Percentiles rank a stretch among this genome's conserved stretches.
Conservation (phyloP, 2,797 vertebrate genomes). For the Anguilla obscura region DNA sequence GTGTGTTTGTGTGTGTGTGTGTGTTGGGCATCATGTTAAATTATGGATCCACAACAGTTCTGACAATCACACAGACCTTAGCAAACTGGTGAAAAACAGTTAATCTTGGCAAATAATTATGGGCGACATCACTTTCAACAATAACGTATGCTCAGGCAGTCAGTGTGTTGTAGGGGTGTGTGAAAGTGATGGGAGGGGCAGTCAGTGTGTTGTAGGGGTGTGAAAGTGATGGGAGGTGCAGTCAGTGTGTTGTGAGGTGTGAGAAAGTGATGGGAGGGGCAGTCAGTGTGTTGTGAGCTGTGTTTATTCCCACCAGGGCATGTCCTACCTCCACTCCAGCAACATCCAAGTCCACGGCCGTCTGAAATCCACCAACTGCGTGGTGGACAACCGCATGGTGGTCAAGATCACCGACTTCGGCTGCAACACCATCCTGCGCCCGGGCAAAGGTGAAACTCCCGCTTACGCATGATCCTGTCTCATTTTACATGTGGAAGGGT, state of each 20-base stretch:
- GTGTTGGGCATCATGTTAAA: background rate
- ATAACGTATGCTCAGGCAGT: background rate
- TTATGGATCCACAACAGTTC: background rate
- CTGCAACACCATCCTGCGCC: conserved; percentile 84
- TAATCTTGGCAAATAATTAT: background rate
- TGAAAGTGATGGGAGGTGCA: background rate
- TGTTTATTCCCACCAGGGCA: conserved; percentile 73
- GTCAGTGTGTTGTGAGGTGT: background rate
- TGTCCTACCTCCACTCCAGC: conserved; percentile 95
- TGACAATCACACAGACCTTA: background rate
- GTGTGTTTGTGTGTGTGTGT: background rate
- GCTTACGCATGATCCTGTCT: background rate
- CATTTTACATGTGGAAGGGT: background rate
- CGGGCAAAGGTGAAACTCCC: conserved; percentile 76
- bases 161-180: background rate
- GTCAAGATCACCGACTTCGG: conserved; percentile 98
- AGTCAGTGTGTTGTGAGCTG: background rate
- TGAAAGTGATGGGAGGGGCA: background rate
- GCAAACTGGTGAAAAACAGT: background rate
- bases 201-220: background rate
- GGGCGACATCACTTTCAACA: background rate
- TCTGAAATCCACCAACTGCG: conserved; percentile 95
- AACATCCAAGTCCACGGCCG: conserved; percentile 87
- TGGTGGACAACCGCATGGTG: conserved; percentile 95
- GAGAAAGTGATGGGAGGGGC: too few species aligned